Conservation (phyloP, 1,140 invertebrate species). For the Amphibalanus amphitrite region DNA sequence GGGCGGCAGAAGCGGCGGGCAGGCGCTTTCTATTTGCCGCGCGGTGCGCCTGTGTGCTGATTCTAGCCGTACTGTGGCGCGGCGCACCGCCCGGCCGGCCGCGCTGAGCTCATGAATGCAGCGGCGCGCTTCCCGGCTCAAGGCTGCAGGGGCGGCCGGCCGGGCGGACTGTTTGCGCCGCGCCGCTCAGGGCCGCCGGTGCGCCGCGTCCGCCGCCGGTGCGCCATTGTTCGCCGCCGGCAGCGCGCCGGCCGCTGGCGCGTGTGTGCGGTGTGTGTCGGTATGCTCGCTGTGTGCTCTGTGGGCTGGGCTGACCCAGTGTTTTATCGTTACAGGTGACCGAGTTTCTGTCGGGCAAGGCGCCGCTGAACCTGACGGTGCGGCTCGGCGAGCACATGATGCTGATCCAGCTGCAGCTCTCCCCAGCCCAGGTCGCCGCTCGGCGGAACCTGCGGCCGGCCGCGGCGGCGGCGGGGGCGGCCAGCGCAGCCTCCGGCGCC, state of each 20-base stretch:
- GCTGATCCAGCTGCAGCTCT: slow-evolving; percentile 83
- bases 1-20: too few relatives aligned
- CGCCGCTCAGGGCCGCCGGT: neutral
- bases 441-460: slow-evolving; percentile 15
- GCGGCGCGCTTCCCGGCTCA: neutral
- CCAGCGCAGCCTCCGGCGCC: slow-evolving; percentile 17
- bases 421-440: slow-evolving; percentile 44
- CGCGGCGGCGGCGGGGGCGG: slow-evolving; percentile 16
- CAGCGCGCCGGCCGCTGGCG: neutral
- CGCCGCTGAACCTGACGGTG: slow-evolving; percentile 84
- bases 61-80: neutral
- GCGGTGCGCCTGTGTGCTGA: neutral
- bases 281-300: neutral
- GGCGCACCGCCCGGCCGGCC: too few relatives aligned
- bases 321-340: slow-evolving; percentile 49
- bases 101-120: neutral
- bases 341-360: slow-evolving; percentile 83
- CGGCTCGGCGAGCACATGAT: slow-evolving; percentile 89
- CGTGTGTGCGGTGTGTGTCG: neutral
- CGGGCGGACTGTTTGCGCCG: neutral
- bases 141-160: neutral
- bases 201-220: neutral
- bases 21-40: neutral
- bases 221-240: neutral
- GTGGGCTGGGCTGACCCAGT: too few relatives aligned